Evolutionary conservation across 1,140 invertebrate genomes (phyloP).

Genomic region (Atopsyche davidsoni): DNA sequence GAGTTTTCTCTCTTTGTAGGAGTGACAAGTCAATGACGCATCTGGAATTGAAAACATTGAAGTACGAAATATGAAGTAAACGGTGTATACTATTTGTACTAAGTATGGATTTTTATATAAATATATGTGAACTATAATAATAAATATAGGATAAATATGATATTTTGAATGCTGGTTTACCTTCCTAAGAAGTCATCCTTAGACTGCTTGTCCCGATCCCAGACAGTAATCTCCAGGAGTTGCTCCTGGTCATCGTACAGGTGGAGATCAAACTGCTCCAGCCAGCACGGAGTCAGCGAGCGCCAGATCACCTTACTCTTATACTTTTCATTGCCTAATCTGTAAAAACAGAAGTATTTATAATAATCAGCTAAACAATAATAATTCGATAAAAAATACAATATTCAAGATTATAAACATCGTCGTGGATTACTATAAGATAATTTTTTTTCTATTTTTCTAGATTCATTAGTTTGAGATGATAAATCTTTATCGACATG

Average conservation of each 20-base stretch:
- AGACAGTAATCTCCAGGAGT: constrained; percentile 83
- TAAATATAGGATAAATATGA: background rate
- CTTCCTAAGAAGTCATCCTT: constrained; percentile 84
- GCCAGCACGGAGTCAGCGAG: constrained; percentile 80
- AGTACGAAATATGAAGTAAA: too few species aligned
- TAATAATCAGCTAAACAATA: too few species aligned
- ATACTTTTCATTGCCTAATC: constrained; percentile 95
- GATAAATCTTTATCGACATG: too few species aligned
- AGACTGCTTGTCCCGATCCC: constrained; percentile 77
- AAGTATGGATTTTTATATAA: too few species aligned
- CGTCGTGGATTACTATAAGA: too few species aligned
- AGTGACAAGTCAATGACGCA: constrained; percentile 79
- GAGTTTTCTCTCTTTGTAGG: constrained; percentile 85
- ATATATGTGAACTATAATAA: background rate
- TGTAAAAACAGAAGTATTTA: too few species aligned
- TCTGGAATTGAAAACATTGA: constrained; percentile 55
- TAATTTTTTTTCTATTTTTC: too few species aligned
- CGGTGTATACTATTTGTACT: too few species aligned
- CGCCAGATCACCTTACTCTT: constrained; percentile 91
- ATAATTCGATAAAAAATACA: too few species aligned
- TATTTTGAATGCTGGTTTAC: constrained; percentile 37
- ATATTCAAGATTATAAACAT: too few species aligned
- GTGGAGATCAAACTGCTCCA: constrained; percentile 97
- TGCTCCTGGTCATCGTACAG: constrained; percentile 86
- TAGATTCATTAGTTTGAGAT: too few species aligned